Conservation (phyloP, 2,113 vertebrate species). For the Xyrauchen texanus region DNA sequence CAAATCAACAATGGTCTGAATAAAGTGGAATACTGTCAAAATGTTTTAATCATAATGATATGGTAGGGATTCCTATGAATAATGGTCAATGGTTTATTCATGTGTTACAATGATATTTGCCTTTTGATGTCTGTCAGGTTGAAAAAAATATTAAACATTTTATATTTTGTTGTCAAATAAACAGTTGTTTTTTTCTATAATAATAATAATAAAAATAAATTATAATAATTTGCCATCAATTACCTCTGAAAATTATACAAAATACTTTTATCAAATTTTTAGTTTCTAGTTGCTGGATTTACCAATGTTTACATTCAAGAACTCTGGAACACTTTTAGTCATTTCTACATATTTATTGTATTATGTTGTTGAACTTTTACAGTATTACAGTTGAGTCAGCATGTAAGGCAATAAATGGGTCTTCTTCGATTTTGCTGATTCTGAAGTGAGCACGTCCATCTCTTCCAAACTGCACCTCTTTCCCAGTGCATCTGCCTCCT, state of each 20-base stretch:
- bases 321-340: neutral
- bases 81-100: neutral
- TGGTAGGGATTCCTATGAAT: neutral
- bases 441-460: slow-evolving; percentile 80
- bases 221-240: too few relatives aligned
- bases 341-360: neutral
- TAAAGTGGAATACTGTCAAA: neutral
- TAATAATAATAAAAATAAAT: too few relatives aligned
- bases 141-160: too few relatives aligned
- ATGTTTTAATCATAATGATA: neutral
- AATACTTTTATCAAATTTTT: neutral
- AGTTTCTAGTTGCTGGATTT: too few relatives aligned
- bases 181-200: too few relatives aligned
- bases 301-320: neutral
- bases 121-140: neutral
- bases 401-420: slow-evolving; percentile 88
- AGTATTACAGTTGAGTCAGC: slow-evolving; percentile 75
- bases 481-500: slow-evolving; percentile 76
- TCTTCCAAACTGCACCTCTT: slow-evolving; percentile 73
- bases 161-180: too few relatives aligned
- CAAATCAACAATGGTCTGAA: neutral
- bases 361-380: slow-evolving; percentile 50
- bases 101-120: neutral
- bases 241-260: too few relatives aligned
- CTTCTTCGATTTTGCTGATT: slow-evolving; percentile 82